Conservation (phyloP, 2,888 invertebrate species). For the Drosophila subquinaria region DNA sequence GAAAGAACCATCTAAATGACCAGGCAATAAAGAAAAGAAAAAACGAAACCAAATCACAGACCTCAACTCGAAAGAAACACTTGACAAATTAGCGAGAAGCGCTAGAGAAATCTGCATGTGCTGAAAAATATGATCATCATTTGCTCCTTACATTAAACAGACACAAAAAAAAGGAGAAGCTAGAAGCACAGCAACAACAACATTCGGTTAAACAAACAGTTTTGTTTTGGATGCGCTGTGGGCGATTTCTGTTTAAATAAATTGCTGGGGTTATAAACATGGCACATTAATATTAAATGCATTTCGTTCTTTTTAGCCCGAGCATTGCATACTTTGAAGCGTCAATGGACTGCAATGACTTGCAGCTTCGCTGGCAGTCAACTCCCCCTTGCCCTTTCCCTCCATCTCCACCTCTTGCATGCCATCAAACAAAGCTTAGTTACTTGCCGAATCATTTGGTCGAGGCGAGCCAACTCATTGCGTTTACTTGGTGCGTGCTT, state of each 20-base stretch:
- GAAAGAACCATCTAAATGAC: slow-evolving; percentile 62
- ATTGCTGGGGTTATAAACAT: slow-evolving; percentile 79
- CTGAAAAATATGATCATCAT: slow-evolving; percentile 73
- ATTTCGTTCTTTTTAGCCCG: slow-evolving; percentile 51
- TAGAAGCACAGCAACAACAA: slow-evolving; percentile 5
- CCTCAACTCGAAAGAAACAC: slow-evolving; percentile 35
- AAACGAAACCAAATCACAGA: slow-evolving; percentile 3
- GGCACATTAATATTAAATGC: slow-evolving; percentile 83
- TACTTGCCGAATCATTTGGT: slow-evolving; percentile 65
- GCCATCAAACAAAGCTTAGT: slow-evolving; percentile 28
- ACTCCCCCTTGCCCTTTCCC: background rate
- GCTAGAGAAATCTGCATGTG: slow-evolving; percentile 57
- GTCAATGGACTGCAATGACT: slow-evolving; percentile 79
- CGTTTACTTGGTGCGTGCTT: slow-evolving; percentile 69
- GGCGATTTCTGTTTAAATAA: slow-evolving; percentile 63
- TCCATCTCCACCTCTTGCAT: background rate
- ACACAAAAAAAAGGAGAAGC: background rate
- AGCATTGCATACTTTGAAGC: slow-evolving; percentile 75
- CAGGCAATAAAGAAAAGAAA: slow-evolving; percentile 38
- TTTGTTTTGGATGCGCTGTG: slow-evolving; percentile 13
- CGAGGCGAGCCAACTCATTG: slow-evolving; percentile 54
- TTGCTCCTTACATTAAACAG: slow-evolving; percentile 35
- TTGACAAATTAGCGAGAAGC: slow-evolving; percentile 74
- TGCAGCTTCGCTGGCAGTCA: slow-evolving; percentile 44
- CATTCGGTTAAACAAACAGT: slow-evolving; percentile 12